Conservation (phyloP, 1,140 invertebrate species). For the Brachionus rotundiformis region DNA sequence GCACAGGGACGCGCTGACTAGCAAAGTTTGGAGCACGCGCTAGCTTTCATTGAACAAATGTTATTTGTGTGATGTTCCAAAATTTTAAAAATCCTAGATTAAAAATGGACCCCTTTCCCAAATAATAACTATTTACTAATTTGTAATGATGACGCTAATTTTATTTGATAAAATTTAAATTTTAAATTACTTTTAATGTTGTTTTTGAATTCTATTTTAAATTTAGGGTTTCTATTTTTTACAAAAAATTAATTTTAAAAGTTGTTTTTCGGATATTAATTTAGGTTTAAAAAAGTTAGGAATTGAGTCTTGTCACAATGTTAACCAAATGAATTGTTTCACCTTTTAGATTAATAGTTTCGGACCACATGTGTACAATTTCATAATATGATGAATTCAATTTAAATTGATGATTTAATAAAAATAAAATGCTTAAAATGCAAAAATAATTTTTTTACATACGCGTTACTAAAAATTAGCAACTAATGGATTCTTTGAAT, state of each 20-base stretch:
- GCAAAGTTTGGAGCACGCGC: not conserved
- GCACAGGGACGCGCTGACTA: not conserved
- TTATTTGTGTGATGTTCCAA: not conserved
- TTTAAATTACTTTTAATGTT: too few species aligned
- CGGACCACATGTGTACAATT: constrained; percentile 10
- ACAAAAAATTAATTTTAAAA: too few species aligned
- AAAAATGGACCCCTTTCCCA: not conserved
- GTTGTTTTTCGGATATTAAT: too few species aligned
- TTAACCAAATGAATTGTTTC: not conserved
- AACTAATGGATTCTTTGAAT: constrained; percentile 15
- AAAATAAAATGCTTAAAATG: constrained; percentile 14
- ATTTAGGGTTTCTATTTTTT: not conserved
- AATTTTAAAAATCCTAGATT: not conserved
- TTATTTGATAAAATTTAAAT: too few species aligned
- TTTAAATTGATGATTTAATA: not conserved
- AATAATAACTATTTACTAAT: not conserved
- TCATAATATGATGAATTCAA: not conserved
- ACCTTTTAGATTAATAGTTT: not conserved
- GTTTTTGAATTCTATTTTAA: too few species aligned
- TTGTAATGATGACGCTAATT: not conserved
- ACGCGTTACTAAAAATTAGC: constrained; percentile 13
- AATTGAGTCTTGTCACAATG: not conserved
- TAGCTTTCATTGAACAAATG: not conserved
- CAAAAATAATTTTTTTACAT: constrained; percentile 12
- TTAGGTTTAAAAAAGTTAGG: too few species aligned